A percentile compares a stretch with the other conserved stretches of the same genome.
These are phyloP conservation scores for human DNA, from an alignment of 2,113 vertebrate genomes.

Conservation along the genomic window GRCh38 chr1:88201001-88201500, in stretches of 20 bases:
- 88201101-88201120: background rate
- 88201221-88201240: background rate
- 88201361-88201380: background rate
- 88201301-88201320: background rate
- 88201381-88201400: background rate
- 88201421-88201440: background rate
- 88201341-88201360: background rate
- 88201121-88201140: background rate
- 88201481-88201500: background rate
- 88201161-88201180: background rate
- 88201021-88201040: background rate
- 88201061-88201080: background rate
- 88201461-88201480: background rate
- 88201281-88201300: slow-evolving; percentile 11
- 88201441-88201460: background rate
- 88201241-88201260: background rate
- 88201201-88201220: background rate
- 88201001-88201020: background rate
- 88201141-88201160: background rate
- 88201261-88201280: background rate
- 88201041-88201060: background rate
- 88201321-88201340: slow-evolving; percentile 26
- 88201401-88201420: background rate
- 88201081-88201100: background rate
- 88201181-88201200: background rate